These are phyloP conservation scores for Lethenteron camtschaticum DNA, from an alignment of 2,113 vertebrate genomes.

Conservation along the genomic window DNA sequence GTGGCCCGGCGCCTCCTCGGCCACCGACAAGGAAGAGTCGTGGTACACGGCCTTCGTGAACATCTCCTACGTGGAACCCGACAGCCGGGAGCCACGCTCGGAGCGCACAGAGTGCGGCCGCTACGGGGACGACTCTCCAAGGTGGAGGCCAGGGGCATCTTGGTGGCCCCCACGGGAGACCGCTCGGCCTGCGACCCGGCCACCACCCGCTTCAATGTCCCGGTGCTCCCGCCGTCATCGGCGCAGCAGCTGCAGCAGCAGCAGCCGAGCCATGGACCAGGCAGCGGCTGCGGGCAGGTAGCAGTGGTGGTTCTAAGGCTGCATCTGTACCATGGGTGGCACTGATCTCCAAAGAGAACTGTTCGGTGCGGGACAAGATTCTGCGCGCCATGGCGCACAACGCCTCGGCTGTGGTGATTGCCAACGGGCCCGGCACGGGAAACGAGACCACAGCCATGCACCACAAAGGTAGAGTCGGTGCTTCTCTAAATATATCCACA, in stretches of 20 bases:
- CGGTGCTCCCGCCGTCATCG: neutral
- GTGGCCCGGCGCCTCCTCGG: slow-evolving; percentile 38
- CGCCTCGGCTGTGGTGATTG: slow-evolving; percentile 76
- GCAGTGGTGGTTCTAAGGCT: slow-evolving; percentile 10
- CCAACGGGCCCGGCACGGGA: slow-evolving; percentile 49
- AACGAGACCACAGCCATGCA: slow-evolving; percentile 90
- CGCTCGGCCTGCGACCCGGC: slow-evolving; percentile 51
- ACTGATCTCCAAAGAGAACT: slow-evolving; percentile 65
- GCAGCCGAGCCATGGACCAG: neutral
- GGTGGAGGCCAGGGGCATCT: slow-evolving; percentile 54
- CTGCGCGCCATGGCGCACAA: slow-evolving; percentile 49
- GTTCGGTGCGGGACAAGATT: slow-evolving; percentile 71
- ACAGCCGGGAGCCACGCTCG: slow-evolving; percentile 31
- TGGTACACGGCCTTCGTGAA: slow-evolving; percentile 98
- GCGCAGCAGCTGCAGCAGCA: neutral
- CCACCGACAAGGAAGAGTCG: slow-evolving; percentile 81
- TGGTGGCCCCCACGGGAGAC: slow-evolving; percentile 41
- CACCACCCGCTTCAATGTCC: slow-evolving; percentile 34
- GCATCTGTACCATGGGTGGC: slow-evolving; percentile 51
- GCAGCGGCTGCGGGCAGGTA: neutral
- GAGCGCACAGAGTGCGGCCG: slow-evolving; percentile 87
- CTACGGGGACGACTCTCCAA: slow-evolving; percentile 87
- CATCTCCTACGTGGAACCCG: slow-evolving; percentile 67
- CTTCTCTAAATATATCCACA: slow-evolving; percentile 14
- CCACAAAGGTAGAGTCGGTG: slow-evolving; percentile 43